Conservation (phyloP, 2,888 invertebrate species). For the Silvanus unidentatus region DNA sequence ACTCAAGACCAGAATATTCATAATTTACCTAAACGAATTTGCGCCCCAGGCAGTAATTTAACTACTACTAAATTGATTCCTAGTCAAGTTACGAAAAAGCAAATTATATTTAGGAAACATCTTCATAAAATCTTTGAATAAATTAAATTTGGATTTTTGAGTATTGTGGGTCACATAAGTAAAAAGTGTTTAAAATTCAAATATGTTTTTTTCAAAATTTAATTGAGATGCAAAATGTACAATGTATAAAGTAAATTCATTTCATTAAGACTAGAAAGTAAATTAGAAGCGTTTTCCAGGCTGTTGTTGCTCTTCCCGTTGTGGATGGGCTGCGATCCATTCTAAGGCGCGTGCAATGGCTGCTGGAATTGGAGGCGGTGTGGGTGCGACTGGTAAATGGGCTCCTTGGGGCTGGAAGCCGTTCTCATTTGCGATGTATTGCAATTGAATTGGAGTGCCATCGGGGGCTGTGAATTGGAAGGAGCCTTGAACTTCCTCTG, state of each 20-base stretch:
- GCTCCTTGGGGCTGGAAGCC: too few species aligned
- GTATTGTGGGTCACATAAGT: too few species aligned
- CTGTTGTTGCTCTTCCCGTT: conserved; percentile 43
- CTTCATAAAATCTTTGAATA: neutral
- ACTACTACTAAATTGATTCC: neutral
- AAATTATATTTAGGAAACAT: conserved; percentile 1
- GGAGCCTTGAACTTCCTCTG: conserved; percentile 25
- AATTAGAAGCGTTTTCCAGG: too few species aligned
- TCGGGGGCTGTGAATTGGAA: conserved; percentile 28
- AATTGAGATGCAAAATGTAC: too few species aligned
- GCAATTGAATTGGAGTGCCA: conserved; percentile 26
- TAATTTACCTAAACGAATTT: too few species aligned
- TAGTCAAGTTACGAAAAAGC: neutral
- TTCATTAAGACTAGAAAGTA: too few species aligned
- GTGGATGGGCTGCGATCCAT: conserved; percentile 61
- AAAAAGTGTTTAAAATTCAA: too few species aligned
- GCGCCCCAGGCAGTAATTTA: too few species aligned
- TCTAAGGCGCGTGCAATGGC: conserved; percentile 62
- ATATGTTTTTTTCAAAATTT: too few species aligned
- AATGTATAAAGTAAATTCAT: too few species aligned
- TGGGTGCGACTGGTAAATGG: conserved; percentile 32
- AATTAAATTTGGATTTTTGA: too few species aligned
- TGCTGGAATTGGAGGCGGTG: conserved; percentile 64
- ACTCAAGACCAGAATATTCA: neutral
- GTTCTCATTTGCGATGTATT: too few species aligned